These are phyloP conservation scores for Resseliella maxima DNA, from an alignment of 2,888 invertebrate species.

Conservation along the genomic window DNA sequence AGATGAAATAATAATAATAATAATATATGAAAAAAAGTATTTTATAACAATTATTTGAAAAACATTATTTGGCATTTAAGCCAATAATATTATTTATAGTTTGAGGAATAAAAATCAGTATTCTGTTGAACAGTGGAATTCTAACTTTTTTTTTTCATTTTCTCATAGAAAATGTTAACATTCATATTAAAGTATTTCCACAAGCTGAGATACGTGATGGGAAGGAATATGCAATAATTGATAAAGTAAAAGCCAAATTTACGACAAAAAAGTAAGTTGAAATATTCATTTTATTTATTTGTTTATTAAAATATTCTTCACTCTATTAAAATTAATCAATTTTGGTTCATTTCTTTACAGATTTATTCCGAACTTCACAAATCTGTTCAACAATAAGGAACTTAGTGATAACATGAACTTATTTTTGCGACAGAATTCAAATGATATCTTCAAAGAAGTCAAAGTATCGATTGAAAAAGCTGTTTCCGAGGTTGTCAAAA, in stretches of 20 bases:
- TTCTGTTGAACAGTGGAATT: too few species aligned
- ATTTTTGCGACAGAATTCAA: constrained; percentile 67
- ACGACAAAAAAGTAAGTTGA: constrained; percentile 56
- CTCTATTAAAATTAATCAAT: not conserved
- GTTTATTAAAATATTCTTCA: too few species aligned
- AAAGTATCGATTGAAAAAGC: constrained; percentile 61
- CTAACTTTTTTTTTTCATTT: not conserved
- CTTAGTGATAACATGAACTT: constrained; percentile 57
- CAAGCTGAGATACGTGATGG: constrained; percentile 62
- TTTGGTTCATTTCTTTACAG: not conserved
- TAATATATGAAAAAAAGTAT: too few species aligned
- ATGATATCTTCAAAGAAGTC: constrained; percentile 66
- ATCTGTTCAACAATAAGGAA: constrained; percentile 56
- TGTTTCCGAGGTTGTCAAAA: constrained; percentile 60
- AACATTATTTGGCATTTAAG: too few species aligned
- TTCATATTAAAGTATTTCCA: constrained; percentile 66
- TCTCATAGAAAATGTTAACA: constrained; percentile 61
- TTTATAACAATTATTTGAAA: too few species aligned
- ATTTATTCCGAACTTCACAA: constrained; percentile 27
- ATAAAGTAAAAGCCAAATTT: constrained; percentile 56
- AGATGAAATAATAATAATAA: too few species aligned
- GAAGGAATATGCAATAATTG: constrained; percentile 62
- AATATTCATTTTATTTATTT: not conserved
- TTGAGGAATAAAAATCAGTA: too few species aligned
- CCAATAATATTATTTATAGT: too few species aligned